A percentile compares a stretch with the other conserved stretches of the same genome.
These are phyloP conservation scores for Eulemur mongoz DNA, from an alignment of 2,797 vertebrate species.

Conservation along the genomic window DNA sequence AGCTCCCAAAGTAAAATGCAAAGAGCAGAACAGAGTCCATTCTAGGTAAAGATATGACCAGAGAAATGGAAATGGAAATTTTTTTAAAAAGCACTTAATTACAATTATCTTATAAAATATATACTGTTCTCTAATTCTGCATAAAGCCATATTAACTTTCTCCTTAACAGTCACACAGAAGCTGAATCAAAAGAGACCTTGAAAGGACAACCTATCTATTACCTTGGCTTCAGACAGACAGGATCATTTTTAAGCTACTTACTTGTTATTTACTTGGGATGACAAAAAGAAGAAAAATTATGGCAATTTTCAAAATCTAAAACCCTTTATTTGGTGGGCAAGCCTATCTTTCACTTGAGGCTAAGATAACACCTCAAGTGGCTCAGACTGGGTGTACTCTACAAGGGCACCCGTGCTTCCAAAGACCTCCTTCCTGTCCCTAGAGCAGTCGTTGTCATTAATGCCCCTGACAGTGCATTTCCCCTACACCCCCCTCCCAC, in stretches of 20 bases:
- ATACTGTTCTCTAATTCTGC: background rate
- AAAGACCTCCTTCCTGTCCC: background rate
- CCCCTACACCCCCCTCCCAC: background rate
- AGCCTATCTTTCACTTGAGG: background rate
- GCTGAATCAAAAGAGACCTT: constrained; percentile 16
- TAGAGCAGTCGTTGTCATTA: background rate
- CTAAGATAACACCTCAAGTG: background rate
- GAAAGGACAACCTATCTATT: background rate
- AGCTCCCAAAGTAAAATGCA: background rate
- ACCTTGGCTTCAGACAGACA: background rate
- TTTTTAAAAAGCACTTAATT: constrained; percentile 9
- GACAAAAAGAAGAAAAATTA: background rate
- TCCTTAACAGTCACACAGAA: constrained; percentile 19
- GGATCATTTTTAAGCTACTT: constrained; percentile 4
- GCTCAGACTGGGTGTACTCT: background rate
- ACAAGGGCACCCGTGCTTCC: background rate
- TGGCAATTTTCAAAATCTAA: constrained; percentile 50
- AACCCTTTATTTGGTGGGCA: constrained; percentile 31
- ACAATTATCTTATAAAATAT: background rate
- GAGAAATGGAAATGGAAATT: background rate
- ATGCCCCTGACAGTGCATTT: background rate
- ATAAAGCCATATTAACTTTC: background rate
- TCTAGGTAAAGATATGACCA: background rate
- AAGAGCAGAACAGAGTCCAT: constrained; percentile 3
- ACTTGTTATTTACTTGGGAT: constrained; percentile 46